These are phyloP conservation scores for Achatina immaculata DNA, from an alignment of 1,140 invertebrate genomes.

Conservation along the genomic window DNA sequence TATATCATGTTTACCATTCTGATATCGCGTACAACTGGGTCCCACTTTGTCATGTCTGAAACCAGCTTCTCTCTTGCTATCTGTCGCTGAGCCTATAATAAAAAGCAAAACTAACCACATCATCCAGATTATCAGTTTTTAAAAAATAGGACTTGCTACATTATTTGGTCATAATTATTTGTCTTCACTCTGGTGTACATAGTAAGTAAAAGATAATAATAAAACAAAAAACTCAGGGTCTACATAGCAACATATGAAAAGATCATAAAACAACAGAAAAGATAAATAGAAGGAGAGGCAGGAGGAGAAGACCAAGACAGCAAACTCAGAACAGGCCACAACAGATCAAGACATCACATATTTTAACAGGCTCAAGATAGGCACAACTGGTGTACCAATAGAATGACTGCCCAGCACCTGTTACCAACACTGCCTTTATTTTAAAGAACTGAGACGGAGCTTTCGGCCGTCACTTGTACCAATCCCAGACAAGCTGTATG, in stretches of 20 bases:
- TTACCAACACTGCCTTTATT: too few species aligned
- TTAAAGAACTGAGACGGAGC: too few species aligned
- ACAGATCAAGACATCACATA: too few species aligned
- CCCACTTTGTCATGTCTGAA: conserved; percentile 32
- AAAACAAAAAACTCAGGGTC: not conserved
- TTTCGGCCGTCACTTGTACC: too few species aligned
- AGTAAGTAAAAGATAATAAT: not conserved
- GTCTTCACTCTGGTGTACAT: not conserved
- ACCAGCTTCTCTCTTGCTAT: conserved; percentile 23
- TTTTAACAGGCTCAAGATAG: too few species aligned
- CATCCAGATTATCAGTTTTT: not conserved
- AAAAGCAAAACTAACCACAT: not conserved
- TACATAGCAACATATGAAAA: not conserved
- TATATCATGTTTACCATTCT: conserved; percentile 19
- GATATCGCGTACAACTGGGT: conserved; percentile 31
- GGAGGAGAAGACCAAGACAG: too few species aligned
- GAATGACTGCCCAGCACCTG: too few species aligned
- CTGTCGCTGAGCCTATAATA: conserved; percentile 23
- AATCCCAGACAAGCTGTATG: too few species aligned
- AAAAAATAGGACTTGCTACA: not conserved
- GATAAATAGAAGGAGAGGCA: too few species aligned
- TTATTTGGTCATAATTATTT: not conserved
- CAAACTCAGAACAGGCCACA: too few species aligned
- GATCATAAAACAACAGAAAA: not conserved
- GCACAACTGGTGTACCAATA: too few species aligned